Evolutionary conservation across 1,140 invertebrate genomes (phyloP).

Genomic region (Rhagoletis zephyria): DNA sequence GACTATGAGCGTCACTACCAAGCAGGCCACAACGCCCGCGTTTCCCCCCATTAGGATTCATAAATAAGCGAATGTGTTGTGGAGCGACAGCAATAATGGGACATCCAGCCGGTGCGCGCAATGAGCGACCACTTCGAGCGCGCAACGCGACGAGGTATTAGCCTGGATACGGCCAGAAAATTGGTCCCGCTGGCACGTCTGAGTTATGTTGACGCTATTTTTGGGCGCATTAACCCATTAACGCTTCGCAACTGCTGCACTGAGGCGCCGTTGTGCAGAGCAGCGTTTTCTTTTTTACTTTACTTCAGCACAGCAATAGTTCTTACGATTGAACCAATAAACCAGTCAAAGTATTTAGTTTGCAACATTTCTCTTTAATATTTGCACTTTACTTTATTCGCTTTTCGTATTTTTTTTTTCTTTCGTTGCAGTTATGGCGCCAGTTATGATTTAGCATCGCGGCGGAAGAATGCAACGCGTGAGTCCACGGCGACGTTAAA

Average conservation of each 20-base stretch:
- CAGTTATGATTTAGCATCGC: constrained; percentile 90
- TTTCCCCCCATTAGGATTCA: constrained; percentile 61
- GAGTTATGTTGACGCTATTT: constrained; percentile 47
- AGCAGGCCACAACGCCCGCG: constrained; percentile 58
- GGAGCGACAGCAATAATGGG: constrained; percentile 58
- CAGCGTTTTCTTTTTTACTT: not conserved
- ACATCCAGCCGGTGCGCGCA: constrained; percentile 56
- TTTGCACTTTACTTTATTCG: constrained; percentile 16
- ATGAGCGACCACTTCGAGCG: not conserved
- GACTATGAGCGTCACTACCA: not conserved
- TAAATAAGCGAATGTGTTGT: constrained; percentile 64
- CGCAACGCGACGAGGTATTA: not conserved
- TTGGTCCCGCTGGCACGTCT: not conserved
- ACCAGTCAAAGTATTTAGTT: constrained; percentile 51
- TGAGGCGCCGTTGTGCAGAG: not conserved
- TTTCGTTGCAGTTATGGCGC: constrained; percentile 85
- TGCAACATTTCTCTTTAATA: constrained; percentile 44
- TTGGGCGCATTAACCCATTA: constrained; percentile 42
- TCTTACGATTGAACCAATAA: constrained; percentile 35
- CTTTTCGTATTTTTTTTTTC: not conserved
- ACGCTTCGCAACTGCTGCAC: constrained; percentile 18
- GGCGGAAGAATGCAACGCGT: constrained; percentile 94
- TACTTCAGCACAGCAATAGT: not conserved
- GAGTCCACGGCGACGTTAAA: constrained; percentile 96
- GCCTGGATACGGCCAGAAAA: not conserved